phyloP scores from a whole-genome alignment of 2,113 vertebrate genomes.

The Laterallus jamaicensis region DNA sequence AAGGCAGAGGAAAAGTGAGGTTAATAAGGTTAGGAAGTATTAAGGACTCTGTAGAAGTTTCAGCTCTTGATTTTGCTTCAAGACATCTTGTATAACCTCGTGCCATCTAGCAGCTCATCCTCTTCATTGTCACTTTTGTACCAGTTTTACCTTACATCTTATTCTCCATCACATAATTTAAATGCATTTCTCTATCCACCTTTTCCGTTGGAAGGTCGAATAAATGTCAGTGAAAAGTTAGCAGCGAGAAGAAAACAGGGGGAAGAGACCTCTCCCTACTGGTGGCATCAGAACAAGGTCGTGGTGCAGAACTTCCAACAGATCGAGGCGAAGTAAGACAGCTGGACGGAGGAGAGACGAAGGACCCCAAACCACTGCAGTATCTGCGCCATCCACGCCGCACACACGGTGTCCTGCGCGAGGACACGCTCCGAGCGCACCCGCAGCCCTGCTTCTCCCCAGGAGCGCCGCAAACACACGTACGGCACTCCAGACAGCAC shows the following conservation, averaged over 20 bases:
- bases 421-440: accelerated
- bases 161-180: background rate
- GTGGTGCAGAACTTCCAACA: background rate
- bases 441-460: background rate
- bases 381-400: background rate
- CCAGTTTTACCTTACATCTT: background rate
- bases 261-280: background rate
- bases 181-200: background rate
- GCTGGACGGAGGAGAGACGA: background rate
- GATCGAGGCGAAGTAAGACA: background rate
- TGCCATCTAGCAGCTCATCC: background rate
- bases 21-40: background rate
- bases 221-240: background rate
- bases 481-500: accelerated
- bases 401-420: accelerated
- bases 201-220: background rate
- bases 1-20: background rate
- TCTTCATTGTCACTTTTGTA: background rate
- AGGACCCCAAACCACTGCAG: background rate
- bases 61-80: background rate
- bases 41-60: background rate
- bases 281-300: background rate
- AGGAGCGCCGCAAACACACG: accelerated
- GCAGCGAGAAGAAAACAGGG: background rate
- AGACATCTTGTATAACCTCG: background rate